Base-by-base conservation (phyloP, 2,888 invertebrate species). In the Desoria tigrina region DNA sequence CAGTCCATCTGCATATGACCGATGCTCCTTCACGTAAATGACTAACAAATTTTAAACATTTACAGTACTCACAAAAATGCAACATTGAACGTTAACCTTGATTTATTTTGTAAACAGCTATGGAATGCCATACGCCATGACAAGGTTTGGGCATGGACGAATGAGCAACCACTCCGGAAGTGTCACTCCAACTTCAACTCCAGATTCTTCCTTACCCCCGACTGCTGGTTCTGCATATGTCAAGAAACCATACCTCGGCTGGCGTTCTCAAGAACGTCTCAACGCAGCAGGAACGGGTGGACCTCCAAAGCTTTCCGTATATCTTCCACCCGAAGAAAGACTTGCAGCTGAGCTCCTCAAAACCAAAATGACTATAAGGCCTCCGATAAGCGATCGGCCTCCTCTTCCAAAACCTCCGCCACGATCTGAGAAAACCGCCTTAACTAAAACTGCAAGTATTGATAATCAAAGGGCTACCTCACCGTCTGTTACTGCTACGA, bases 171-270 rank as follows among this genome's bases (percentile, higher is more conserved):
- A 70, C 61, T 69, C 74, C 7, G 63, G 66, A 23, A 73, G 71
- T 61, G 62, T 65, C 39, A 71, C 74, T 27, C 73, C 76, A 18
- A 72, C 74, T 39, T 73, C 74, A 42, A 74, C 74, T 14, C 71
- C 74, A 42, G 70, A 65, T 58, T 67, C 70, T 1, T 57, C 71
- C 9, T 32, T 60, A 24, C 54, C 62, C 16, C 60, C 66, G 11
- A 61, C 67, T 11, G 62, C 65, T 42, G 50, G 63, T 9, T 55
- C 55, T 37, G 26, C 66, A 11, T 75, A 74, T 42, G 69, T 73
- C 2, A 86, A 92, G 54, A 90, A 91, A 80, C 93, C 93, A 1
- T 94, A 94, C 82, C 84, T 94, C 69, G 93, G 93, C 57, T 94
- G 93, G 94, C 84, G 93, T 77, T 87, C 88, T 9, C 74, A 92